Evolutionary conservation across 2,888 invertebrate genomes (phyloP), one percentile per base, ranked within the genome.

Genomic region (Eristalis tenax): DNA sequence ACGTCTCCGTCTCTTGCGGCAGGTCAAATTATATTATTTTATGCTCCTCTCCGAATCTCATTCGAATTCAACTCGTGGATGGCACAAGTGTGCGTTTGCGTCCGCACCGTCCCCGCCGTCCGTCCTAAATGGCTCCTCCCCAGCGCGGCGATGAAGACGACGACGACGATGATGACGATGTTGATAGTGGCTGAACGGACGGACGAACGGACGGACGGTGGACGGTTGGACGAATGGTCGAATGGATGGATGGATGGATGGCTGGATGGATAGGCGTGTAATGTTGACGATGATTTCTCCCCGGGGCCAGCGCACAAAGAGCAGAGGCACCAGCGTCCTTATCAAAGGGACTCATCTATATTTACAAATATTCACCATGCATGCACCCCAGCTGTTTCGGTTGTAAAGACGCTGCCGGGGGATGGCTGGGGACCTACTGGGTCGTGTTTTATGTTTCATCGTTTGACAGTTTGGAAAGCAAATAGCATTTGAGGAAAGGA

Each of bases 1-100:
- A 88, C 88, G 88, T 76, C 87, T 83, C 76, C 75, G 79, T 71
- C 65, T 69, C 64, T 75, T 86, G 78, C 70, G 83, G 76, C 87
- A 83, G 83, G 83, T 87, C 79, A 80, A 80, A 76, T 83, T 86
- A 69, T 78, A 77, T 82, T 64, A 76, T 73, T 76, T 81, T 73
- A 75, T 68, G 70, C 71, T 78, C 10, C 75, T 65, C 56, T 63
- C 28, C 56, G 78, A 50, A 74, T 74, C 82, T 69, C 57, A 78
- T 78, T 82, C 73, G 64, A 78, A 71, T 71, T 63, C 75, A 87
- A 83, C 79, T 79, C 76, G 87, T 83, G 87, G 69, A 63, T 59
- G 87, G 76, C 83, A 76, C 83, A 83, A 87, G 78, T 83, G 79
- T 76, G 70, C 75, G 69, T 74, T 4, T 74, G 23, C 22, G 56